A percentile compares a stretch with the other conserved stretches of the same genome.
phyloP scores from a whole-genome alignment of 2,113 vertebrate species.

The Pygoscelis antarcticus region DNA sequence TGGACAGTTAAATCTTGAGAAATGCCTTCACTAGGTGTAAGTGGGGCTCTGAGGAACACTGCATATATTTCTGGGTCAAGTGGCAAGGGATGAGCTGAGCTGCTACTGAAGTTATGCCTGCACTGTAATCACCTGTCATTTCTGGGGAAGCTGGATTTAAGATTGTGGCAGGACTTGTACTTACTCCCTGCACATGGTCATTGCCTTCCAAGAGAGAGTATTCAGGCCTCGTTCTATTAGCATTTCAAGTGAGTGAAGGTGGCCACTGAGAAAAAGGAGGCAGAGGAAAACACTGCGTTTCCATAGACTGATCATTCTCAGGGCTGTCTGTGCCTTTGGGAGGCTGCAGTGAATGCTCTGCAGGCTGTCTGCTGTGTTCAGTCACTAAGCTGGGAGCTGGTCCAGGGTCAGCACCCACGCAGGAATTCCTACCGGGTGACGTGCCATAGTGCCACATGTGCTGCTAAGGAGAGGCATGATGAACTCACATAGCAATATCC shows the following conservation, averaged over 20 bases:
- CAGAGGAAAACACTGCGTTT: background rate
- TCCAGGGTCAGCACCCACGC: background rate
- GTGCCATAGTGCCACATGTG: background rate
- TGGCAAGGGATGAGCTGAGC: background rate
- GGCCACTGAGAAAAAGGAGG: background rate
- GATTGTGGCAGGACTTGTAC: background rate
- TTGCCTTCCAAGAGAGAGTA: background rate
- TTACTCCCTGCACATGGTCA: background rate
- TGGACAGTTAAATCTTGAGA: background rate
- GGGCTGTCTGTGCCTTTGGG: too few relatives aligned
- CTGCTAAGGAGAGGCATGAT: background rate
- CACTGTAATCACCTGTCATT: accelerated
- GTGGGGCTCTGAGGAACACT: background rate
- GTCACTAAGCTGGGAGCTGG: accelerated
- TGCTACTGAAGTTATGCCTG: background rate
- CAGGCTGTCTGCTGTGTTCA: background rate
- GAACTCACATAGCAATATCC: background rate
- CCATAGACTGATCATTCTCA: background rate
- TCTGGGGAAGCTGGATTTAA: background rate
- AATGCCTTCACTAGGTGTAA: background rate
- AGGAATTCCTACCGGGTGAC: background rate
- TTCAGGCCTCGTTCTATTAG: background rate
- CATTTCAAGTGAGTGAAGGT: background rate
- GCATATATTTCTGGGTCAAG: background rate
- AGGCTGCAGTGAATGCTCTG: background rate